Conservation (phyloP, 2,113 vertebrate genomes). For the Poeciliopsis retropinna region DNA sequence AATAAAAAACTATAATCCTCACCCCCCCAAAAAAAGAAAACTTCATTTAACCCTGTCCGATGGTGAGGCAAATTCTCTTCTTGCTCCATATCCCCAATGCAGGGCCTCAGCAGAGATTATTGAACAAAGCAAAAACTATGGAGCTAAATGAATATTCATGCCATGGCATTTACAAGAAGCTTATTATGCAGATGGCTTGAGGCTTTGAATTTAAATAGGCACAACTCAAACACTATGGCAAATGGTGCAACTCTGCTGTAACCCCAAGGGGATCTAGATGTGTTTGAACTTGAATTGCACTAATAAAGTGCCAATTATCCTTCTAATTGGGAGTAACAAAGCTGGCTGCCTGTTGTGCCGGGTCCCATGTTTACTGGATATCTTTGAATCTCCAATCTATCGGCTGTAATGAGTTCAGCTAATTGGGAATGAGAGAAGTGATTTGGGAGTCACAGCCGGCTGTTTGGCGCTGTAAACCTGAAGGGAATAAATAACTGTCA, state of each 20-base stretch:
- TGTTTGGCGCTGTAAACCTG: slow-evolving; percentile 30
- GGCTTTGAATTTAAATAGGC: slow-evolving; percentile 67
- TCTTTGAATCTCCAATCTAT: slow-evolving; percentile 72
- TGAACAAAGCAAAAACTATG: slow-evolving; percentile 56
- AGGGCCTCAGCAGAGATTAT: slow-evolving; percentile 51
- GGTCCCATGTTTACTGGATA: slow-evolving; percentile 61
- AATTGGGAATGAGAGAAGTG: slow-evolving; percentile 65
- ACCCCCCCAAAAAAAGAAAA: slow-evolving; percentile 28
- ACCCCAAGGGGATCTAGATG: slow-evolving; percentile 50
- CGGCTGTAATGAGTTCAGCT: slow-evolving; percentile 69
- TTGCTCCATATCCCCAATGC: slow-evolving; percentile 8
- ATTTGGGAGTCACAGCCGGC: slow-evolving; percentile 48
- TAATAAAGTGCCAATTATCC: slow-evolving; percentile 77
- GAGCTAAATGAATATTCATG: slow-evolving; percentile 74
- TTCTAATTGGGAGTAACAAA: slow-evolving; percentile 74
- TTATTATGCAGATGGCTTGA: slow-evolving; percentile 55
- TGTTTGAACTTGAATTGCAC: slow-evolving; percentile 67
- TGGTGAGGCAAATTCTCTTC: slow-evolving; percentile 33
- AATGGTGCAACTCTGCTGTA: slow-evolving; percentile 60
- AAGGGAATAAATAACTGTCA: slow-evolving; percentile 37
- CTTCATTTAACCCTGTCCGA: slow-evolving; percentile 21
- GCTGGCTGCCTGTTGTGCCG: slow-evolving; percentile 59
- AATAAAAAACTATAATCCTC: slow-evolving; percentile 36
- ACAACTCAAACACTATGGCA: slow-evolving; percentile 63
- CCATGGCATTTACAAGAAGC: slow-evolving; percentile 63